Evolutionary conservation across 2,888 invertebrate species (phyloP).

Genomic region (Malthinus flaveolus): DNA sequence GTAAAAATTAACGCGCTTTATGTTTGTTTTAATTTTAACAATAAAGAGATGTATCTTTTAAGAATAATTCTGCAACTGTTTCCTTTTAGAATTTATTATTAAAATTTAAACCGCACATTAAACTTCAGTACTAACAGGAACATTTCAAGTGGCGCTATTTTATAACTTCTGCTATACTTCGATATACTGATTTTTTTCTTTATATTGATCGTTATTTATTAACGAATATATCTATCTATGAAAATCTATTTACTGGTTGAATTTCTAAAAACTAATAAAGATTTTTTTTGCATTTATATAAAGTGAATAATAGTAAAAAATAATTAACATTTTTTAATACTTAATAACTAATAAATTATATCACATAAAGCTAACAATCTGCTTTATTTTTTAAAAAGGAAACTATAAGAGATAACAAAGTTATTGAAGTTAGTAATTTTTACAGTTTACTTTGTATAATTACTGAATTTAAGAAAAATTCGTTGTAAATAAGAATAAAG

Average conservation of each 20-base stretch:
- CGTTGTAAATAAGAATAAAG: no score
- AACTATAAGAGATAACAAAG: no score
- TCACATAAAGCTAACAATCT: no score
- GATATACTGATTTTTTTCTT: conserved; percentile 49
- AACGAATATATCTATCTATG: conserved; percentile 45
- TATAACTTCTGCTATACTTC: conserved; percentile 47
- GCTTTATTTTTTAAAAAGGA: no score
- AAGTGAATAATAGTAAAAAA: background rate
- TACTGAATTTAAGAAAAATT: no score
- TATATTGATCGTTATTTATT: conserved; percentile 39
- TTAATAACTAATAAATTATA: no score
- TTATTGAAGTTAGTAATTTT: no score
- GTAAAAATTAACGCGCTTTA: conserved; percentile 1
- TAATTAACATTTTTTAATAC: no score
- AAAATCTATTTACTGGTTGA: conserved; percentile 43
- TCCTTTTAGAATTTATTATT: background rate
- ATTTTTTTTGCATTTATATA: background rate
- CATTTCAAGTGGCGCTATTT: conserved; percentile 45
- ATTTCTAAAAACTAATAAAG: conserved; percentile 44
- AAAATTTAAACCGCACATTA: conserved; percentile 19
- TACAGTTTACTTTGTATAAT: no score
- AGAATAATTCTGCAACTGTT: background rate
- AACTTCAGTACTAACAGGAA: conserved; percentile 46
- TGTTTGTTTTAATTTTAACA: conserved; percentile 2
- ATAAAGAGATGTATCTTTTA: background rate